Conservation (phyloP, 2,113 vertebrate species). For the Labeo rohita region DNA sequence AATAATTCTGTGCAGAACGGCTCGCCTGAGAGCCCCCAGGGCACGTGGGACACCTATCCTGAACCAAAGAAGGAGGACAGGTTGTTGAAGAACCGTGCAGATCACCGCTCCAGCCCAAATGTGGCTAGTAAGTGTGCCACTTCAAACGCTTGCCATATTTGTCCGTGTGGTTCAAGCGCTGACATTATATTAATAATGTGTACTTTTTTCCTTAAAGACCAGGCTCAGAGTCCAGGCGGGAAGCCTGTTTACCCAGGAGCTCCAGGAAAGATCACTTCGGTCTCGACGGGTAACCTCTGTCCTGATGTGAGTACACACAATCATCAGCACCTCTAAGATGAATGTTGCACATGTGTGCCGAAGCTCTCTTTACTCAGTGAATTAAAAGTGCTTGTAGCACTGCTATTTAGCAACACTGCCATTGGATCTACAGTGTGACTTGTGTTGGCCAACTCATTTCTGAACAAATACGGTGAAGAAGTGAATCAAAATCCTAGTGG, state of each 20-base stretch:
- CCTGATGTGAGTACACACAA: slow-evolving; percentile 84
- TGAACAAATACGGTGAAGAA: neutral
- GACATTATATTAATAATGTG: neutral
- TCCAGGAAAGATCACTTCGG: slow-evolving; percentile 95
- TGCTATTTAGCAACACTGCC: neutral
- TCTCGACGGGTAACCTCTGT: slow-evolving; percentile 97
- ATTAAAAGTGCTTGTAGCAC: neutral
- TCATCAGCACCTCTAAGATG: neutral
- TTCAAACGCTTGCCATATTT: neutral
- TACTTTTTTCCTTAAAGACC: slow-evolving; percentile 77
- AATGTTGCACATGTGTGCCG: neutral
- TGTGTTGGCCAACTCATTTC: neutral
- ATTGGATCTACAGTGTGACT: neutral
- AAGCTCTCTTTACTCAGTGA: neutral
- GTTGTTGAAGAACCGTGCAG: slow-evolving; percentile 89
- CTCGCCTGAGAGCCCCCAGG: slow-evolving; percentile 91
- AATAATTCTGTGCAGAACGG: slow-evolving; percentile 90
- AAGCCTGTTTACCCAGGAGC: slow-evolving; percentile 84
- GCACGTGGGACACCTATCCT: slow-evolving; percentile 88
- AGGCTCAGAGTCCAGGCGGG: slow-evolving; percentile 90
- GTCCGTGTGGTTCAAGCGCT: neutral
- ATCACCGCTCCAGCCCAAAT: slow-evolving; percentile 98
- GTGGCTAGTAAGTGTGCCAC: slow-evolving; percentile 88
- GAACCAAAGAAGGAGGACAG: slow-evolving; percentile 96
- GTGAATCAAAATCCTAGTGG: neutral